phyloP scores from a whole-genome alignment of 2,113 vertebrate genomes.

The Onychorhynchus coronatus region DNA sequence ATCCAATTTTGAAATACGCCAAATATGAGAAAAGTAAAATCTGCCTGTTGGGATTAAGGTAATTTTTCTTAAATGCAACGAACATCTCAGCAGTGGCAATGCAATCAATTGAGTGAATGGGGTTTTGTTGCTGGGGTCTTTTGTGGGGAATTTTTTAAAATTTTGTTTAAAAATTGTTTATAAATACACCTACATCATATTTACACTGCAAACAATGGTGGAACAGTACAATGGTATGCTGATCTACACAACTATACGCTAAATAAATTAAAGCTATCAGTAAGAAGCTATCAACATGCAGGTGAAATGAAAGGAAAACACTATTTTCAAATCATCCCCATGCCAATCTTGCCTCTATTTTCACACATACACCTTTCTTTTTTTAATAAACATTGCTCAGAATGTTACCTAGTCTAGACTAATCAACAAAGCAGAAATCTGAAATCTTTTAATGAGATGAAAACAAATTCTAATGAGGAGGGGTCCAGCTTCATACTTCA shows the following conservation, averaged over 20 bases:
- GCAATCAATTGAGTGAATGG: not conserved
- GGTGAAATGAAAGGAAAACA: not conserved
- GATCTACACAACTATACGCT: not conserved
- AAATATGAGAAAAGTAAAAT: not conserved
- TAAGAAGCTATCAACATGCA: not conserved
- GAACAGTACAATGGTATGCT: not conserved
- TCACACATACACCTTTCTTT: not conserved
- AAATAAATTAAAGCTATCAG: not conserved
- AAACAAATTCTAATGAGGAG: not conserved
- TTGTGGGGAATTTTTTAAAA: rapidly evolving
- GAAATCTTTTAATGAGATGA: not conserved
- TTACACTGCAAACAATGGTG: not conserved
- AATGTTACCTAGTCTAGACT: not conserved
- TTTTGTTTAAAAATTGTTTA: rapidly evolving
- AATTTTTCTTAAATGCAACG: not conserved
- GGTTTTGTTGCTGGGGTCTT: not conserved
- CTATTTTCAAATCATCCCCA: not conserved
- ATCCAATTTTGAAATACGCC: not conserved
- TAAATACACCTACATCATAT: not conserved
- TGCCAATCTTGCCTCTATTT: not conserved
- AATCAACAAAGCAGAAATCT: not conserved
- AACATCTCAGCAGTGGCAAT: not conserved
- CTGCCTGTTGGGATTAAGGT: not conserved
- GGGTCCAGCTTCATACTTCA: not conserved
- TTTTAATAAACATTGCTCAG: not conserved